Base-by-base conservation (phyloP, 2,797 vertebrate genomes). In the Linurgus olivaceus region DNA sequence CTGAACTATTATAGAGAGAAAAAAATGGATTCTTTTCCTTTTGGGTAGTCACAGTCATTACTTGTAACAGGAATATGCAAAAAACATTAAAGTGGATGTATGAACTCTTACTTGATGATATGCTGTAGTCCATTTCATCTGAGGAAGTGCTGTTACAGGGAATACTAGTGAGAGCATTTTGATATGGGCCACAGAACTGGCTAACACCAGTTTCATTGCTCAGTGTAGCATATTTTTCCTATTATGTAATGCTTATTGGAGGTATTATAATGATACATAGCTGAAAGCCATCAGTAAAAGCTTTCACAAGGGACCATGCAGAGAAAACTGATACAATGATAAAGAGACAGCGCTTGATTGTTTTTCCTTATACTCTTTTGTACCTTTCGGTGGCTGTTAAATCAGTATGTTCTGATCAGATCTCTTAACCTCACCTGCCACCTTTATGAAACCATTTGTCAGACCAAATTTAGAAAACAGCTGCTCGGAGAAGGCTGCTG, bases 311-410 rank as follows among this genome's bases (percentile, higher is more conserved):
- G 45, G 77, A 93, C 54, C 0, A 4, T 1, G 14, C 76, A 86
- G 59, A 67, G 90, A 83, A 96, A 96, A 85, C 38, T 79, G 95
- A 97, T 93, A 93, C 68, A 79, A 91, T 66, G 88, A 96, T 91
- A 92, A 95, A 96, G 84, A 96, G 76, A 80, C 71, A 93, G 57
- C 31, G 73, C 61, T 94, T 96, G 90, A 96, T 94, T 63, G 80
- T 57, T 95, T 93, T 96, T 91, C 93, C 93, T 89, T 92, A 84
- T 8, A 50, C 24, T 81, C 82, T 80, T 73, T 76, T 54, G 68
- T 91, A 80, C 19, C 62, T 90, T 95, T 78, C 52, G 77, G 65
- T 71, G 72, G 77, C 59, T 95, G 57, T 63, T 88, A 86, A 95
- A 90, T 54, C 3, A 2, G 58, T 51, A 65, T 31, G 17, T 54